Percentiles rank a stretch among this genome's conserved stretches.
phyloP scores from a whole-genome alignment of 2,888 invertebrate genomes.

The Micoletzkya japonica region DNA sequence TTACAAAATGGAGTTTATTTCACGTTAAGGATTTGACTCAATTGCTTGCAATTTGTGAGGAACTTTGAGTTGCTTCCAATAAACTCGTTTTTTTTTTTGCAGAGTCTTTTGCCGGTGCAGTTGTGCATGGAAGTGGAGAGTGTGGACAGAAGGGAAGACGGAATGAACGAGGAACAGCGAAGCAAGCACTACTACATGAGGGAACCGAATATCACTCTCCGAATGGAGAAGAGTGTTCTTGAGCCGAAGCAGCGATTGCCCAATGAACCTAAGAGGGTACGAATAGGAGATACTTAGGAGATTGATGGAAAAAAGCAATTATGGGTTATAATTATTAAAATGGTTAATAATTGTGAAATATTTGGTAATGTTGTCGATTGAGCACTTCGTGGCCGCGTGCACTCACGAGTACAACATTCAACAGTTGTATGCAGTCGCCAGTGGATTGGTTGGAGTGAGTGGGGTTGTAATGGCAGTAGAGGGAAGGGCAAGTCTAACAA shows the following conservation, averaged over 20 bases:
- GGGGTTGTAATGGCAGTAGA: too few relatives aligned
- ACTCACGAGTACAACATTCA: conserved; percentile 20
- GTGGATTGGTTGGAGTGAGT: conserved; percentile 19
- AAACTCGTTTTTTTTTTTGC: background rate
- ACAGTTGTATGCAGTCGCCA: conserved; percentile 13
- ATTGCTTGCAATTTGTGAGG: background rate
- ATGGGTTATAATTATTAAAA: background rate
- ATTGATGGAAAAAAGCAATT: background rate
- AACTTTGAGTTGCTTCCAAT: too few relatives aligned
- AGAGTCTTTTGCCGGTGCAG: conserved; percentile 13
- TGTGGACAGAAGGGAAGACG: background rate
- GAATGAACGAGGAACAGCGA: background rate
- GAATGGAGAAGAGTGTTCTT: conserved; percentile 27
- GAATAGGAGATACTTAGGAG: background rate
- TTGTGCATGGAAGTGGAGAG: conserved; percentile 23
- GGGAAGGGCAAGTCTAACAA: too few relatives aligned
- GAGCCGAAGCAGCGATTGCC: conserved; percentile 22
- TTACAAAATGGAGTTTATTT: background rate
- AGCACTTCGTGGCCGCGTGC: conserved; percentile 20
- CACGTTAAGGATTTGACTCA: background rate
- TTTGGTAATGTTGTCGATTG: background rate
- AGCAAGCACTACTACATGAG: conserved; percentile 11
- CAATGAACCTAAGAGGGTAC: background rate
- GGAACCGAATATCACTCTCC: conserved; percentile 18
- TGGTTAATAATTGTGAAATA: background rate